phyloP scores from a whole-genome alignment of 2,113 vertebrate species.

The Sciurus niger region DNA sequence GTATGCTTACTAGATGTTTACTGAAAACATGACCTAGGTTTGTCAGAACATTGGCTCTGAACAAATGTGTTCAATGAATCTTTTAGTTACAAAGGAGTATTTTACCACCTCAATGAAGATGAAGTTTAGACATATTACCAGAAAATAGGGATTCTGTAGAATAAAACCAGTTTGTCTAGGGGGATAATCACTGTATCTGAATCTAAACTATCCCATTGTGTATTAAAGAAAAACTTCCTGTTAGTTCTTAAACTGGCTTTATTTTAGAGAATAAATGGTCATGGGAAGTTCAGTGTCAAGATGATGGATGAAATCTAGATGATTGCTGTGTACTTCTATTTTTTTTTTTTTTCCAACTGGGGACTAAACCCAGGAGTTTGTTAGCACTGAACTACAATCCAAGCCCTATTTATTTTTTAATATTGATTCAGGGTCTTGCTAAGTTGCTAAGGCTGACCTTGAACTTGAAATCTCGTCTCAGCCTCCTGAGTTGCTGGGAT shows the following conservation, averaged over 20 bases:
- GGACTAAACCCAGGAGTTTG: neutral
- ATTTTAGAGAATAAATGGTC: constrained; percentile 46
- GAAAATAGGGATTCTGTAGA: constrained; percentile 57
- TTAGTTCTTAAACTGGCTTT: constrained; percentile 61
- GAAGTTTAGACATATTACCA: constrained; percentile 50
- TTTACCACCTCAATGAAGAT: constrained; percentile 48
- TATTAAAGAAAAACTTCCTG: constrained; percentile 51
- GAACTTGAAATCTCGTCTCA: neutral
- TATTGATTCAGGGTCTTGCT: neutral
- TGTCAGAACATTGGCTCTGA: constrained; percentile 48
- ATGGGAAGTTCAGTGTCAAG: neutral
- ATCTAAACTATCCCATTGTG: constrained; percentile 32
- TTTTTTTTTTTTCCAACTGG: neutral
- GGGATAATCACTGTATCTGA: constrained; percentile 40
- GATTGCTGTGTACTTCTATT: neutral
- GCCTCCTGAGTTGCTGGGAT: neutral
- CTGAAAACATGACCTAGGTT: constrained; percentile 21
- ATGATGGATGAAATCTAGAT: constrained; percentile 43
- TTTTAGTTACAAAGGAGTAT: constrained; percentile 74
- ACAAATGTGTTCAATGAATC: constrained; percentile 28
- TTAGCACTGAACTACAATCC: neutral
- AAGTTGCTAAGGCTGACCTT: neutral
- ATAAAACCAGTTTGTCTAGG: constrained; percentile 77
- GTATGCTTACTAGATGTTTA: constrained; percentile 51
- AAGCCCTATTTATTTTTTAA: neutral